Evolutionary conservation across 2,888 invertebrate species (phyloP), one percentile per base, ranked within the genome.

Genomic region (Strigamia maritima): DNA sequence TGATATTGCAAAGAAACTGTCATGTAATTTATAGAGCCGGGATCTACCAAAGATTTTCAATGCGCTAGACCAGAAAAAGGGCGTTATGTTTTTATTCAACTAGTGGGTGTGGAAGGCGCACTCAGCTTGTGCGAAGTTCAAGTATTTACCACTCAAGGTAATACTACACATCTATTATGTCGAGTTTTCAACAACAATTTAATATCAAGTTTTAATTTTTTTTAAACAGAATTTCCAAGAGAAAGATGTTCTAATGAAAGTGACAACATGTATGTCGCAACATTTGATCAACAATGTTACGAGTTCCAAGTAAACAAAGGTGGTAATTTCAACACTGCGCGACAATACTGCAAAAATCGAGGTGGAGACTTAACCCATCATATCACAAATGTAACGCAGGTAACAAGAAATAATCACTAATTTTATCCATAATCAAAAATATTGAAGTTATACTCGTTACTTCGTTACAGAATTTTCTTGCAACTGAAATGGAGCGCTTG

Each of bases 71-170:
- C 94, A 0, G 87, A 95, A 80, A 88, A 92, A 24, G 96, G 96
- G 0, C 94, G 95, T 83, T 93, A 92, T 85, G 95, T 96, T 65
- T 94, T 93, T 85, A 89, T 96, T 81, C 95, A 95, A 85, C 89
- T 95, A 79, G 95, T 95, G 0, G 95, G 95, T 0, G 94, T 95
- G 1, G 94, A 95, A 85, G 94, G 95, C 0, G 94, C 94, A 0
- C 87, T 96, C 78, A 94, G 94, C 10, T 87, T 96, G 1, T 96
- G 96, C 85, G 95, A 96, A 87, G 95, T 96, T 0, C 94, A 95
- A 87, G 93, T 95, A 1, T 96, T 94, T 85, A 94, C 94, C 0
- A 94, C 94, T 6, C 94, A 95, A 87, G 95, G 94, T 93, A 81
- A 77, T 60, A 70, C 7, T 2, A n/a, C n/a, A n/a, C n/a, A n/a